phyloP scores from a whole-genome alignment of 2,797 vertebrate species.

The Anableps anableps region DNA sequence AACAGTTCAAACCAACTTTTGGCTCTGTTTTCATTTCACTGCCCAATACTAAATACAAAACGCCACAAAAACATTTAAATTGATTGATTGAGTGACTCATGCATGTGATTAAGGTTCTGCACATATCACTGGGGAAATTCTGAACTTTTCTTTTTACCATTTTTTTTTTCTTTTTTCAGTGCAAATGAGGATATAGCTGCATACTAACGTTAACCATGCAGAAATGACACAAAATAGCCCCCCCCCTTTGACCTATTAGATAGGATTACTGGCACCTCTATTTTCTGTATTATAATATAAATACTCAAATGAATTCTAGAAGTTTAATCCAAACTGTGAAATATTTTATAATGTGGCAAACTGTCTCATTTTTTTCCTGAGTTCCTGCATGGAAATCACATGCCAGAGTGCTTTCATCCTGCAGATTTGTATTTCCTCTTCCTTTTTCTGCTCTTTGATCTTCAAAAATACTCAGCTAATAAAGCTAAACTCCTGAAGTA shows the following conservation, averaged over 20 bases:
- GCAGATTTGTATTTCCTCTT: constrained; percentile 33
- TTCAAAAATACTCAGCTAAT: constrained; percentile 7
- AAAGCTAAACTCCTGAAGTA: constrained; percentile 1
- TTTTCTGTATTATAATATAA: no score
- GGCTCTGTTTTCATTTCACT: no score
- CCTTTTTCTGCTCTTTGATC: constrained; percentile 31
- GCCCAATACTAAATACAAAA: no score
- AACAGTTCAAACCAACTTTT: no score
- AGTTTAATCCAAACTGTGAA: not conserved
- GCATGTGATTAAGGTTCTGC: no score
- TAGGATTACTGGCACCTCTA: not conserved
- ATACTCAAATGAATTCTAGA: not conserved
- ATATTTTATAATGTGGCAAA: not conserved
- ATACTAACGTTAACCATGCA: not conserved
- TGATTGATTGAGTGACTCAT: no score
- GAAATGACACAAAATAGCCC: not conserved
- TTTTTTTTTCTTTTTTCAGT: not conserved
- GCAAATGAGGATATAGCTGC: not conserved
- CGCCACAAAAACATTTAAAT: no score
- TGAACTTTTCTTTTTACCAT: no score
- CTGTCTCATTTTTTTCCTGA: not conserved
- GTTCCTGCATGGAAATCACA: not conserved
- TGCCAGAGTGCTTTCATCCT: constrained; percentile 4
- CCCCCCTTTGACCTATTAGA: not conserved
- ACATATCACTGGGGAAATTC: not conserved